Percentiles rank a stretch among this genome's conserved stretches.
Evolutionary conservation across 1,140 invertebrate species (phyloP).

Genomic region (Batillaria attramentaria): DNA sequence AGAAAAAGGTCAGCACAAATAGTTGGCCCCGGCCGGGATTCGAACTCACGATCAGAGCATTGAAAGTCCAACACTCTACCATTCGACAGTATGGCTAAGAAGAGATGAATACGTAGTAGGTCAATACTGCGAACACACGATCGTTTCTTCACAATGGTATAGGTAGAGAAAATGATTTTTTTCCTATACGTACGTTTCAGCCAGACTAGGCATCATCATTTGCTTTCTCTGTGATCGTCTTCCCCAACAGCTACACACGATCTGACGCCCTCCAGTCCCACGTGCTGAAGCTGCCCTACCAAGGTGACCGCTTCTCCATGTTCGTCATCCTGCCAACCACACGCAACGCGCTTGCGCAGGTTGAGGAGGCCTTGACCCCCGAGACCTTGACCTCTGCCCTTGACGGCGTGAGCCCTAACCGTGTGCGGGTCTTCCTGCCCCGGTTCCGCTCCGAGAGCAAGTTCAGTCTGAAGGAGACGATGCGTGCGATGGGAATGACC

Average conservation of each 20-base stretch:
- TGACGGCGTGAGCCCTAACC: not conserved
- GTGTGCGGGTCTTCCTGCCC: slow-evolving; percentile 74
- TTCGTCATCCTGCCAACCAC: slow-evolving; percentile 81
- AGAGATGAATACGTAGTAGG: no score
- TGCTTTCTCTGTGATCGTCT: not conserved
- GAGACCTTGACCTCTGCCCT: slow-evolving; percentile 48
- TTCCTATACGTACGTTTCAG: no score
- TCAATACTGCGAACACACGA: no score
- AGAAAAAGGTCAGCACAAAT: no score
- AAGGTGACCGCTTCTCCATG: slow-evolving; percentile 76
- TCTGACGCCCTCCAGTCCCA: slow-evolving; percentile 78
- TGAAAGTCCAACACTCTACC: no score
- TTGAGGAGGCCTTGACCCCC: slow-evolving; percentile 74
- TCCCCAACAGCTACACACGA: not conserved
- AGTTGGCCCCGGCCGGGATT: no score
- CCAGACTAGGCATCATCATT: no score
- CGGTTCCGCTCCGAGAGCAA: slow-evolving; percentile 77
- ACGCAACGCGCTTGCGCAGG: slow-evolving; percentile 58
- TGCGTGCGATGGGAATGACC: slow-evolving; percentile 73
- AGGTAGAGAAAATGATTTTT: no score
- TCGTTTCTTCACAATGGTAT: no score
- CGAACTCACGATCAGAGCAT: no score
- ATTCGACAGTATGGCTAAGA: no score
- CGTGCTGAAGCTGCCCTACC: slow-evolving; percentile 82
- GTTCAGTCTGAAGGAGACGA: slow-evolving; percentile 40